A percentile compares a stretch with the other conserved stretches of the same genome.
phyloP scores from a whole-genome alignment of 2,113 vertebrate genomes.

The Psilopsiagon aymara region DNA sequence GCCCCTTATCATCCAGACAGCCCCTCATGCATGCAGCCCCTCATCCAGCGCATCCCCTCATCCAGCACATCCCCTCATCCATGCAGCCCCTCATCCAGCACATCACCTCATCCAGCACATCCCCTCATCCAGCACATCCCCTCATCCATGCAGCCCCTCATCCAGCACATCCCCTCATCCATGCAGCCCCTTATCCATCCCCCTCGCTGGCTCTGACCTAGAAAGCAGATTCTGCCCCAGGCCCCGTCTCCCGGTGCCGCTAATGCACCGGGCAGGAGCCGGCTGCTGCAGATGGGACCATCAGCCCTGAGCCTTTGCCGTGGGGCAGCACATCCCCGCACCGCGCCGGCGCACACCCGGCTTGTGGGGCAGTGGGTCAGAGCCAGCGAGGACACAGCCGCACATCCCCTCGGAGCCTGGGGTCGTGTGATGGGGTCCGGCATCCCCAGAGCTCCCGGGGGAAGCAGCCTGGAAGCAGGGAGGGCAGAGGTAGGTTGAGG shows the following conservation, averaged over 20 bases:
- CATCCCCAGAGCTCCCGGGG: accelerated
- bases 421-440: accelerated
- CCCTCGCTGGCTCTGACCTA: slow-evolving; percentile 51
- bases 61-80: too few relatives aligned
- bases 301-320: background rate
- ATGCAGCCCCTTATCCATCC: background rate
- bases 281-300: slow-evolving; percentile 28
- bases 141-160: background rate
- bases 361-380: slow-evolving; percentile 43
- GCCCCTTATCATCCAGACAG: too few relatives aligned
- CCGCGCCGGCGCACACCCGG: background rate
- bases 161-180: background rate
- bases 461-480: background rate
- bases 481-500: slow-evolving; percentile 1
- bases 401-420: accelerated
- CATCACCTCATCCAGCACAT: too few relatives aligned
- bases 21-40: too few relatives aligned
- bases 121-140: background rate
- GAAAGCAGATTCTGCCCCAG: background rate
- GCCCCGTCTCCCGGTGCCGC: background rate
- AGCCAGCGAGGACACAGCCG: background rate
- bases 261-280: slow-evolving; percentile 53
- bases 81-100: too few relatives aligned
- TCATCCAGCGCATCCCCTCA: too few relatives aligned
- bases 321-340: background rate